phyloP scores from a whole-genome alignment of 2,113 vertebrate genomes.

The Syngnathus floridae region DNA sequence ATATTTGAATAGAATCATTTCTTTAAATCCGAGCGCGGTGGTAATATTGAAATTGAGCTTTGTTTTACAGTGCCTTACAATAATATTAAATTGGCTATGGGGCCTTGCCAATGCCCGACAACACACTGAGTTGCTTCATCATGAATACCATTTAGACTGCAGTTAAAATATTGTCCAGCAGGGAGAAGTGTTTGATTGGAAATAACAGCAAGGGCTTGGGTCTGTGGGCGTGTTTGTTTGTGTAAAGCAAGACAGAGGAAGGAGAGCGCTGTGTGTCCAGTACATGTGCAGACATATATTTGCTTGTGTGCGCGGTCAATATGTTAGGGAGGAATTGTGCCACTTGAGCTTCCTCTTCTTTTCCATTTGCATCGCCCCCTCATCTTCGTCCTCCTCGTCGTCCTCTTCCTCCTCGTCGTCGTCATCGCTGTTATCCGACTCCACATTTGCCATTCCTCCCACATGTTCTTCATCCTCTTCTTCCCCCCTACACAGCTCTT shows the following conservation, averaged over 20 bases:
- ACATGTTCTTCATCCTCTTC: slow-evolving; percentile 76
- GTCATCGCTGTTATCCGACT: slow-evolving; percentile 84
- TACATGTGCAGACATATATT: slow-evolving; percentile 10
- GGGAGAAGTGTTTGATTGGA: slow-evolving; percentile 56
- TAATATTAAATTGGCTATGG: too few species aligned
- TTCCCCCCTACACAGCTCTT: slow-evolving; percentile 64
- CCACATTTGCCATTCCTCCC: slow-evolving; percentile 78
- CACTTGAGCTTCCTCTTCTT: slow-evolving; percentile 76
- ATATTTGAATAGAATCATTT: too few species aligned
- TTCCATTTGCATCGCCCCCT: slow-evolving; percentile 48
- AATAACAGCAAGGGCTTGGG: slow-evolving; percentile 20
- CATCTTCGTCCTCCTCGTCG: slow-evolving; percentile 56
- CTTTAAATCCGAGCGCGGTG: too few species aligned
- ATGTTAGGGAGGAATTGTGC: slow-evolving; percentile 81
- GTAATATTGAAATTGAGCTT: too few species aligned
- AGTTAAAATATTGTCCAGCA: slow-evolving; percentile 55
- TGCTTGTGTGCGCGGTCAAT: slow-evolving; percentile 65
- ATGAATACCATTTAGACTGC: slow-evolving; percentile 12
- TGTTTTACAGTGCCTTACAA: too few species aligned
- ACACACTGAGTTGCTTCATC: too few species aligned
- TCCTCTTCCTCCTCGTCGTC: slow-evolving; percentile 69
- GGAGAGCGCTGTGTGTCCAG: slow-evolving; percentile 7
- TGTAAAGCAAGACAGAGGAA: neutral
- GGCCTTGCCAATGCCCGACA: neutral
- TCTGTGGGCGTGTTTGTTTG: slow-evolving; percentile 16